phyloP scores from a whole-genome alignment of 2,888 invertebrate genomes.

The Periphyllus acericola region DNA sequence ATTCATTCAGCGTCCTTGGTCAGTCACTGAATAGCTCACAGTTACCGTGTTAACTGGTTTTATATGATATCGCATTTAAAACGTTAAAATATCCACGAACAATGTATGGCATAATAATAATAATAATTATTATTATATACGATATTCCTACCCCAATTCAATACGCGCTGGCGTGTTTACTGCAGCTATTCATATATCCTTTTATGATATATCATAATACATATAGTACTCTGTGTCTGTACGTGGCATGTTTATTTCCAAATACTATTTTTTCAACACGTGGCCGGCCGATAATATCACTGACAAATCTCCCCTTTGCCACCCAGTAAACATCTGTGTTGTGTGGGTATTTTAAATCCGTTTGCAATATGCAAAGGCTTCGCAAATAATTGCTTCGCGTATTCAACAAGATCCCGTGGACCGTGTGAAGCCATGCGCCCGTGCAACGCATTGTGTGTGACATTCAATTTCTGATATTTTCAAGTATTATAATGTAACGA shows the following conservation, averaged over 20 bases:
- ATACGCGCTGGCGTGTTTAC: not conserved
- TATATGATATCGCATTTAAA: too few species aligned
- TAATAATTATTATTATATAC: too few species aligned
- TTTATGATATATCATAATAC: conserved; percentile 8
- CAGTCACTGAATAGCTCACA: too few species aligned
- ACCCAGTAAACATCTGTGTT: conserved; percentile 43
- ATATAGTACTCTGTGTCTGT: not conserved
- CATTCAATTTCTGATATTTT: conserved; percentile 59
- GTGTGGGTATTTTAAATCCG: conserved; percentile 56
- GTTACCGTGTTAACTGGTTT: too few species aligned
- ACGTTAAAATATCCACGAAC: not conserved
- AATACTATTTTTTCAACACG: conserved; percentile 24
- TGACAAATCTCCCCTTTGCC: conserved; percentile 45
- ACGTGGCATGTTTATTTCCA: conserved; percentile 4
- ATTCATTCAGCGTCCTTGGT: too few species aligned
- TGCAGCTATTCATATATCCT: not conserved
- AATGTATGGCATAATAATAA: not conserved
- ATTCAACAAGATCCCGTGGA: conserved; percentile 54
- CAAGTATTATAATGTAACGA: conserved; percentile 44
- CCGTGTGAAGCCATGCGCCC: conserved; percentile 51
- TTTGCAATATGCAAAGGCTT: conserved; percentile 59
- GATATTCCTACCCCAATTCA: not conserved
- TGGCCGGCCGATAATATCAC: conserved; percentile 30
- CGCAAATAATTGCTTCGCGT: conserved; percentile 51
- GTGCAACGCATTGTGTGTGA: conserved; percentile 42